Base-by-base conservation (phyloP, 2,888 invertebrate species). In the Cosmia pyralina region DNA sequence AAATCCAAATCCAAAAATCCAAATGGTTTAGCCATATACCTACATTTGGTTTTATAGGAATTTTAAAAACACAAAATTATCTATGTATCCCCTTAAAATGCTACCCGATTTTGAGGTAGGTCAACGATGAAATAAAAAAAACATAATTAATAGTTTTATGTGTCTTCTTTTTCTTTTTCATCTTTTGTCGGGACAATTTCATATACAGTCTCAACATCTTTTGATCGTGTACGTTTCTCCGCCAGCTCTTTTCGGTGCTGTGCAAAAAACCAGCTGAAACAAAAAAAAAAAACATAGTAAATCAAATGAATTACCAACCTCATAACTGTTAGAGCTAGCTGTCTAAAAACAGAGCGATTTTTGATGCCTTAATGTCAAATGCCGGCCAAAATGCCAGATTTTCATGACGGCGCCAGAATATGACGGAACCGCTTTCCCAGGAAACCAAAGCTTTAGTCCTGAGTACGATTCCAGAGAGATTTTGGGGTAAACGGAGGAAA, bases 231-330 rank as follows among this genome's bases (percentile, higher is more conserved):
- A 5, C 85, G 81, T 52, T 82, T 88, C 50, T 88, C 84, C 65
- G 82, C 89, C 4, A 79, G 77, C 77, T 94, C 94, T 59, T 82
- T 83, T 34, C 94, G 89, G 72, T 94, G 91, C 79, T 92, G 91
- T 17, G 85, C 77, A 85, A 94, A 94, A 74, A 95, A 88, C 93
- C 94, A 95, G 79, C 95, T 96, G 93, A n/a, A 57, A 57, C 17
- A 17, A 90, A 92, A 72, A 66, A 60, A 65, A 53, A 58, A 57
- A 59, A 46, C 10, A 28, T 19, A 2, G 7, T 63, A 3, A 69
- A 55, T 17, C 34, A 10, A 22, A 53, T 53, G 13, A 53, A 52
- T 28, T 4, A 64, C 8, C 17, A 50, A 67, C 7, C 8, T 22
- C 22, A 60, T 41, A 41, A 8, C 41, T 38, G 38, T 4, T 38